phyloP scores from a whole-genome alignment of 92 coral and sea anemone species.

The Palythoa heliodiscus region DNA sequence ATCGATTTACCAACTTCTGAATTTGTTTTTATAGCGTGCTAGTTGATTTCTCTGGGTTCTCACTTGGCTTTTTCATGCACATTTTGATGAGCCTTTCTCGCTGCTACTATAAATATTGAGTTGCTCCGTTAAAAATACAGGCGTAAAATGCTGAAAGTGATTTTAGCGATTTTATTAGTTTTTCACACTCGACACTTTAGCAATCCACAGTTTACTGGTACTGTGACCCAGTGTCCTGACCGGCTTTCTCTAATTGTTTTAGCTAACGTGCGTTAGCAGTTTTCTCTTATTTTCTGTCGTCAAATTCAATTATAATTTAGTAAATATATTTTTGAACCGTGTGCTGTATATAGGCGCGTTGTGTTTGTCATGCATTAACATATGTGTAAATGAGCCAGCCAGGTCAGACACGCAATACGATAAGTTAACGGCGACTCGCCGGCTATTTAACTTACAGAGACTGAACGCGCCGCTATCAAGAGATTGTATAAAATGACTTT shows the following conservation, averaged over 20 bases:
- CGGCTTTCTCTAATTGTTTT: background rate
- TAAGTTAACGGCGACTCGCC: background rate
- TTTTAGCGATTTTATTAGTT: background rate
- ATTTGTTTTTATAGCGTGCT: background rate
- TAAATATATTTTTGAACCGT: slow-evolving; percentile 1
- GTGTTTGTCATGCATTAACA: slow-evolving; percentile 6
- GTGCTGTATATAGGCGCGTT: background rate
- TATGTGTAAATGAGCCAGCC: slow-evolving; percentile 22
- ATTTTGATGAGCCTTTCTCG: background rate
- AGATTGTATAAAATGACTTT: background rate
- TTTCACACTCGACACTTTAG: background rate
- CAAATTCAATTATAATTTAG: slow-evolving; percentile 5
- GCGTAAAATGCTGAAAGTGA: background rate
- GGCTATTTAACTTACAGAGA: background rate
- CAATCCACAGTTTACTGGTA: background rate
- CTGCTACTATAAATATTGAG: background rate
- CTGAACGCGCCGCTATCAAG: background rate
- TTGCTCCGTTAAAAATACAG: too few species aligned
- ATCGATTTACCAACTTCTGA: background rate
- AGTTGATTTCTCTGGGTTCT: background rate
- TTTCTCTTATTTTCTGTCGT: background rate
- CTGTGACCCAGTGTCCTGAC: background rate
- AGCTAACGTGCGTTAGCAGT: background rate
- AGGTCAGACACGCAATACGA: too few species aligned
- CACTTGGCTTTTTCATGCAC: background rate